Base-by-base conservation (phyloP, 1,140 invertebrate species). In the Elymnias hypermnestra region DNA sequence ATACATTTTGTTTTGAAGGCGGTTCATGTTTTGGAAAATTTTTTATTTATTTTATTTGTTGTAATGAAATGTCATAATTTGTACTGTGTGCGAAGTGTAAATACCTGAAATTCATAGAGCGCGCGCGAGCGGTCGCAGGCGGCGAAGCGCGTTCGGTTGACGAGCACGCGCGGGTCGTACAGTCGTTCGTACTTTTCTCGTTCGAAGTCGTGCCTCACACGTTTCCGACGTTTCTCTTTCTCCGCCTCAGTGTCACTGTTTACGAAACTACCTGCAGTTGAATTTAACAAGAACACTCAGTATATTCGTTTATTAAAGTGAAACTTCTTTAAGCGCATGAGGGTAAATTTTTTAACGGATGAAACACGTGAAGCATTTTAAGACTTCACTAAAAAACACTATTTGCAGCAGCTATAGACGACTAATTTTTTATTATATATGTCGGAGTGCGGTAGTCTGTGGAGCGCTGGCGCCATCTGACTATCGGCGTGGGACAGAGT, bases 121-220 rank as follows among this genome's bases (percentile, higher is more conserved):
- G 73, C 56, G 5, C 79, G 59, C 4, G 77, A 72, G 7, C 81
- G 59, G 18, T 84, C 81, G 53, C 81, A 84, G 0, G 81, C 77
- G 0, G 73, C 69, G 49, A 79, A 70, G 1, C 53, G 48, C 0
- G 73, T 77, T 1, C 76, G 52, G 28, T 76, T 81, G 5, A 84
- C 63, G 5, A 82, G 58, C 8, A 84, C 77, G 0, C 64, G 54
- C 3, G 53, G 40, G 35, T 81, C 74, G 51, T 58, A 79, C 7
- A 84, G 45, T 0, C 63, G 51, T 29, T 84, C 81, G 43, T 60
- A 84, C 31, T 72, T 68, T 43, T 84, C 81, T 0, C 75, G 52
- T 23, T 79, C 70, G 46, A 56, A 79, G 42, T 82, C 70, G 2
- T 54, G 60, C 21, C 58, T 48, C 10, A 78, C 13, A 0, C 68